These are phyloP conservation scores for Metellina segmentata DNA, from an alignment of 2,888 invertebrate genomes.

Conservation along the genomic window DNA sequence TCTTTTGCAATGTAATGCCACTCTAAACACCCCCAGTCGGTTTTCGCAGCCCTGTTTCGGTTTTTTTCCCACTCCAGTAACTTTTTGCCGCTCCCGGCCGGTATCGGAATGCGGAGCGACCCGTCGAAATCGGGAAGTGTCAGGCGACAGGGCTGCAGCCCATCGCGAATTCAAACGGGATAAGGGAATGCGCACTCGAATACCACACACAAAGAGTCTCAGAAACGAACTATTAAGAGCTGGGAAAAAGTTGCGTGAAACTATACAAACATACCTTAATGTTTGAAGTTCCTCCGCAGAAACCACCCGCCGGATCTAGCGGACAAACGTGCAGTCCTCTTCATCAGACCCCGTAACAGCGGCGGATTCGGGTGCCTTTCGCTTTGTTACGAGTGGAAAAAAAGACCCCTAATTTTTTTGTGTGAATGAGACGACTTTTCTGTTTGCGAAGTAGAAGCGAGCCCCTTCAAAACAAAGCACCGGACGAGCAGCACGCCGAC, in stretches of 20 bases:
- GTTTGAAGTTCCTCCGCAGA: no score
- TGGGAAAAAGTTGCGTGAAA: background rate
- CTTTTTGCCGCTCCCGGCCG: constrained; percentile 17
- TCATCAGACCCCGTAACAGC: background rate
- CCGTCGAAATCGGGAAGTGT: background rate
- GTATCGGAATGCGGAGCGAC: constrained; percentile 12
- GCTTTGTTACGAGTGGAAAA: background rate
- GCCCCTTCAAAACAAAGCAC: constrained; percentile 38
- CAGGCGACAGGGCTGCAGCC: no score
- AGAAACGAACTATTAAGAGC: constrained; percentile 3
- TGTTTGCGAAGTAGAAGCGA: background rate
- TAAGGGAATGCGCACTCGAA: background rate
- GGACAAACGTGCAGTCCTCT: background rate
- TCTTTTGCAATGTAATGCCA: no score
- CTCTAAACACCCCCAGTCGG: no score
- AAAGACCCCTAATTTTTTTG: background rate
- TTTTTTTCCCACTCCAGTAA: background rate
- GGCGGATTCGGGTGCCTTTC: background rate
- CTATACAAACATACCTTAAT: no score
- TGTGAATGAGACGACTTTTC: background rate
- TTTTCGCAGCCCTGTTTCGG: no score
- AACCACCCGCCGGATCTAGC: no score
- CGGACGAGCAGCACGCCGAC: constrained; percentile 5
- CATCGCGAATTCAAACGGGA: background rate
- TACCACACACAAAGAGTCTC: background rate